Evolutionary conservation across 1,140 invertebrate genomes (phyloP).

Genomic region (Cherax destructor): DNA sequence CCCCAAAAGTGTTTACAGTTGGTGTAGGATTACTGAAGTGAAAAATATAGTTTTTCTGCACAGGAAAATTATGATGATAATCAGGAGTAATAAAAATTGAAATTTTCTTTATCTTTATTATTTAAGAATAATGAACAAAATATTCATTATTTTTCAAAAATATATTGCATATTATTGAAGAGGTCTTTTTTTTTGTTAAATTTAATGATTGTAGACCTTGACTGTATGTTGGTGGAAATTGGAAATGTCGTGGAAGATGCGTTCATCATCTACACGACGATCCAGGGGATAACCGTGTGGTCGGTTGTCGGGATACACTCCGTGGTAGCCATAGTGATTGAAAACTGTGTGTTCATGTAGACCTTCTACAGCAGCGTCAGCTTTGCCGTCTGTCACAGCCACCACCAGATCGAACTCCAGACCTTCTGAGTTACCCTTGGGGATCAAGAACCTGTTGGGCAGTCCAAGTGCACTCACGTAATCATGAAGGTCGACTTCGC

Average conservation of each 20-base stretch:
- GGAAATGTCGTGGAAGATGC: slow-evolving; percentile 2
- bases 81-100: too few relatives aligned
- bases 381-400: slow-evolving; percentile 27
- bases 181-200: neutral
- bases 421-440: slow-evolving; percentile 29
- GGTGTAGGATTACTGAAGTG: too few relatives aligned
- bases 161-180: too few relatives aligned
- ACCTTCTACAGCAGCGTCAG: slow-evolving; percentile 70
- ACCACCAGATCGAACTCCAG: slow-evolving; percentile 26
- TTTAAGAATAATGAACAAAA: too few relatives aligned
- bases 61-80: too few relatives aligned
- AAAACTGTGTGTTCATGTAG: slow-evolving; percentile 8
- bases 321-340: slow-evolving; percentile 23
- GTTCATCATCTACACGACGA: slow-evolving; percentile 32
- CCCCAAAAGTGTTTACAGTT: too few relatives aligned
- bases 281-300: slow-evolving; percentile 45
- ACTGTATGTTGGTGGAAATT: slow-evolving; percentile 78
- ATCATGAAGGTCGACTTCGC: slow-evolving; percentile 17
- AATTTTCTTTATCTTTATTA: too few relatives aligned
- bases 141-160: too few relatives aligned
- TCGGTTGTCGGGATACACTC: slow-evolving; percentile 31
- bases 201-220: slow-evolving; percentile 26
- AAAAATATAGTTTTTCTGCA: too few relatives aligned
- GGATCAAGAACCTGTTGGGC: slow-evolving; percentile 27
- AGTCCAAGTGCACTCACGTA: slow-evolving; percentile 15